These are phyloP conservation scores for Anodontia alba DNA, from an alignment of 2,888 invertebrate genomes.

Conservation along the genomic window DNA sequence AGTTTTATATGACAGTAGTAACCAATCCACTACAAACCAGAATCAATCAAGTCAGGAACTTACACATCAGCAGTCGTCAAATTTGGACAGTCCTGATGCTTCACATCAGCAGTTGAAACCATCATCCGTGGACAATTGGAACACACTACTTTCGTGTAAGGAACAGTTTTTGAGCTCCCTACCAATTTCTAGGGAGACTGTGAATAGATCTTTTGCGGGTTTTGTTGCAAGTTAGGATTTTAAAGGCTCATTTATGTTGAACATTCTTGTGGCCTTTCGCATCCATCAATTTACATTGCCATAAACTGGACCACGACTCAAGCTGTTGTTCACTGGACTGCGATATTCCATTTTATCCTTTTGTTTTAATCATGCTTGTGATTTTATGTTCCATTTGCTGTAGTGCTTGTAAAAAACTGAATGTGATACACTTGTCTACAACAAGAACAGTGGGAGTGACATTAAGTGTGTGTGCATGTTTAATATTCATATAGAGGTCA, in stretches of 20 bases:
- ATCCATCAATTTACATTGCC: slow-evolving; percentile 27
- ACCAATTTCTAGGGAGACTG: slow-evolving; percentile 34
- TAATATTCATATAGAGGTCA: neutral
- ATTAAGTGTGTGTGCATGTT: slow-evolving; percentile 2
- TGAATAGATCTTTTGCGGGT: slow-evolving; percentile 15
- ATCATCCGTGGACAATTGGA: slow-evolving; percentile 23
- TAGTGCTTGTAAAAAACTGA: slow-evolving; percentile 54
- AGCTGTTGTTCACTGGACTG: slow-evolving; percentile 67
- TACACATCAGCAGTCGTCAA: slow-evolving; percentile 7
- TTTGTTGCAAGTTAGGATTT: slow-evolving; percentile 62
- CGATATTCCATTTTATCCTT: slow-evolving; percentile 63
- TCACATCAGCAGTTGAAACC: neutral
- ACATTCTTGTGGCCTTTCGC: slow-evolving; percentile 20
- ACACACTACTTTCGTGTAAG: slow-evolving; percentile 63
- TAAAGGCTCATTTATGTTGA: slow-evolving; percentile 50
- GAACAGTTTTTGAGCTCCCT: slow-evolving; percentile 68
- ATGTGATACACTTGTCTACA: slow-evolving; percentile 14
- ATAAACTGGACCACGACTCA: slow-evolving; percentile 57
- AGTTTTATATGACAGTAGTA: slow-evolving; percentile 85
- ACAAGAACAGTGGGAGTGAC: neutral
- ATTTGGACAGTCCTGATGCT: neutral
- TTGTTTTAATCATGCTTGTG: slow-evolving; percentile 59
- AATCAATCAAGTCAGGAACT: slow-evolving; percentile 20
- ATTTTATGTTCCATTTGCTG: slow-evolving; percentile 54
- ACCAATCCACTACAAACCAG: slow-evolving; percentile 23